Percentiles rank a stretch among this genome's conserved stretches.
Conservation (phyloP, 92 coral and sea anemone genomes). For the Zoanthus solanderi region DNA sequence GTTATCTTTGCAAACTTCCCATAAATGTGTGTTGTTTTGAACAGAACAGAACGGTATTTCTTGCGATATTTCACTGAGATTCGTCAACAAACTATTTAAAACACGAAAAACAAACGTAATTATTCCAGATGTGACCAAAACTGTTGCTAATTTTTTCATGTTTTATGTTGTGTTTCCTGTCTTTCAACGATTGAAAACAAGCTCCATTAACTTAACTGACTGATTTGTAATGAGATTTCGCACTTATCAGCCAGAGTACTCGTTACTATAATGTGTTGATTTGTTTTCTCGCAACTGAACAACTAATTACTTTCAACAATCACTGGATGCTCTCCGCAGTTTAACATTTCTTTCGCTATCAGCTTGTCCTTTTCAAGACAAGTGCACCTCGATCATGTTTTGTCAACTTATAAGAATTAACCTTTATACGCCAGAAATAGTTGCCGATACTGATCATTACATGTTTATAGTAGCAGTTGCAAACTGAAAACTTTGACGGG, state of each 20-base stretch:
- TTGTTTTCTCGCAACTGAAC: not conserved
- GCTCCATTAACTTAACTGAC: not conserved
- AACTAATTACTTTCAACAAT: too few relatives aligned
- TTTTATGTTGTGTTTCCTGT: not conserved
- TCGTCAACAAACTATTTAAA: not conserved
- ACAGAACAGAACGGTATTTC: not conserved
- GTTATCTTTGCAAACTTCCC: conserved; percentile 20
- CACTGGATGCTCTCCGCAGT: too few relatives aligned
- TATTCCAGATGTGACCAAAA: not conserved
- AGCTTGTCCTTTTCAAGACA: too few relatives aligned
- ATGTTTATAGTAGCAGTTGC: too few relatives aligned
- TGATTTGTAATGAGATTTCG: not conserved
- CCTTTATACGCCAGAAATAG: too few relatives aligned
- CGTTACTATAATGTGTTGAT: not conserved
- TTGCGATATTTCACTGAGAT: not conserved
- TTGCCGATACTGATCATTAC: too few relatives aligned
- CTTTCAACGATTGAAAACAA: not conserved
- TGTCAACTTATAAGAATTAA: too few relatives aligned
- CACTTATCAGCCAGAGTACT: not conserved
- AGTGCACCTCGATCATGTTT: too few relatives aligned
- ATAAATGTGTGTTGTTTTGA: conserved; percentile 1
- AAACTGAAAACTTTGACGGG: too few relatives aligned
- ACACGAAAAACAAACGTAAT: conserved; percentile 1
- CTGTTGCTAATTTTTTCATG: conserved; percentile 15
- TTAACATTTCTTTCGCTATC: too few relatives aligned